These are phyloP conservation scores for Apis florea DNA, from an alignment of 1,140 invertebrate species.

Conservation along the genomic window DNA sequence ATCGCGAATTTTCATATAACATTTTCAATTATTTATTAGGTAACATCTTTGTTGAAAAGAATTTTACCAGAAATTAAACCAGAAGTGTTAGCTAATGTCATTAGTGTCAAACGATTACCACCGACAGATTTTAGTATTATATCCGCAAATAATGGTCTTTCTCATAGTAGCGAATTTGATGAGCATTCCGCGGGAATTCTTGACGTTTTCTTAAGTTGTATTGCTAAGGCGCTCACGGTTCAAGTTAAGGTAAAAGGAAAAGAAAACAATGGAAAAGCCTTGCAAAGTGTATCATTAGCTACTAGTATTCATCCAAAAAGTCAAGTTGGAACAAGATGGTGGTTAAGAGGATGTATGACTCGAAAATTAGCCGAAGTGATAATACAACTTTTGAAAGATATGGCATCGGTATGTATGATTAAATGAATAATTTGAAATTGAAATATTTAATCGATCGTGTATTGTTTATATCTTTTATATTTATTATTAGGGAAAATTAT, in stretches of 20 bases:
- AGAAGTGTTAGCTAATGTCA: slow-evolving; percentile 83
- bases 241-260: slow-evolving; percentile 92
- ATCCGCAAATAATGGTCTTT: slow-evolving; percentile 78
- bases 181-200: slow-evolving; percentile 85
- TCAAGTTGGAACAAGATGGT: slow-evolving; percentile 87
- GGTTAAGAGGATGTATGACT: slow-evolving; percentile 90
- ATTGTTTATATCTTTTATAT: not conserved
- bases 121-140: slow-evolving; percentile 90
- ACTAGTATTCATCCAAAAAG: slow-evolving; percentile 83
- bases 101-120: slow-evolving; percentile 86
- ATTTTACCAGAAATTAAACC: slow-evolving; percentile 92
- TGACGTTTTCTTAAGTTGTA: slow-evolving; percentile 92
- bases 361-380: slow-evolving; percentile 93
- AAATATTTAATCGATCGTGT: not conserved
- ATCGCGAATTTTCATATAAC: not conserved
- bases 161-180: slow-evolving; percentile 83
- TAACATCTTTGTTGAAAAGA: slow-evolving; percentile 88
- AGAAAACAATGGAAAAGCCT: slow-evolving; percentile 84
- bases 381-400: slow-evolving; percentile 93
- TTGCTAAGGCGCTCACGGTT: slow-evolving; percentile 92
- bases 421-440: too few relatives aligned
- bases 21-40: slow-evolving; percentile 38
- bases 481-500: slow-evolving; percentile 89
- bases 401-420: slow-evolving; percentile 88
- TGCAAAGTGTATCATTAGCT: slow-evolving; percentile 83